These are phyloP conservation scores for Leptonema lineaticorne DNA, from an alignment of 1,140 invertebrate genomes.

Conservation along the genomic window DNA sequence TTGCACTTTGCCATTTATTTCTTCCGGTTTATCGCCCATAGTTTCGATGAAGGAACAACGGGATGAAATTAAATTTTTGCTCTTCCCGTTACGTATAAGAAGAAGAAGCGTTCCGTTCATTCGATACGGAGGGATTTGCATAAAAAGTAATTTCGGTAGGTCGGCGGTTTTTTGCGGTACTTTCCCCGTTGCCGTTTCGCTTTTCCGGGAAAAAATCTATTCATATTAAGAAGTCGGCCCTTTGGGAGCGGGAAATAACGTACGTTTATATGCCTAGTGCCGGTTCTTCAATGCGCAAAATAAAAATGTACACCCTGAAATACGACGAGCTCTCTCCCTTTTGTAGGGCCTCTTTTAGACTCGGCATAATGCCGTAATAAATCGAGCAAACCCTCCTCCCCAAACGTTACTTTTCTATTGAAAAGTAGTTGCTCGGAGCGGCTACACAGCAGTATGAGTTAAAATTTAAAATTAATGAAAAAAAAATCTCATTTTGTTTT, in stretches of 20 bases:
- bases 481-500: background rate
- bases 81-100: no score
- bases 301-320: slow-evolving; percentile 29
- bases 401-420: background rate
- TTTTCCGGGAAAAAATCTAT: background rate
- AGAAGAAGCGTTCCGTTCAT: no score
- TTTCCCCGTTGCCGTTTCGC: background rate
- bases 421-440: background rate
- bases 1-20: background rate
- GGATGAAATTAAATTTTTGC: no score
- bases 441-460: no score
- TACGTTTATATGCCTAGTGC: background rate
- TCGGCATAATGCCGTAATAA: slow-evolving; percentile 31
- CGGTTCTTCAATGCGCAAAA: slow-evolving; percentile 11
- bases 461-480: background rate
- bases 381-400: slow-evolving; percentile 18
- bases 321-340: slow-evolving; percentile 6
- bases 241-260: background rate
- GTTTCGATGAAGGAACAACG: no score
- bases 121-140: background rate
- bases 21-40: no score
- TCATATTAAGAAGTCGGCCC: slow-evolving; percentile 12
- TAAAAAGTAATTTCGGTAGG: slow-evolving; percentile 1
- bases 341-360: slow-evolving; percentile 4
- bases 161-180: background rate